These are phyloP conservation scores for Helicoverpa assulta DNA, from an alignment of 2,888 invertebrate genomes.

Conservation along the genomic window DNA sequence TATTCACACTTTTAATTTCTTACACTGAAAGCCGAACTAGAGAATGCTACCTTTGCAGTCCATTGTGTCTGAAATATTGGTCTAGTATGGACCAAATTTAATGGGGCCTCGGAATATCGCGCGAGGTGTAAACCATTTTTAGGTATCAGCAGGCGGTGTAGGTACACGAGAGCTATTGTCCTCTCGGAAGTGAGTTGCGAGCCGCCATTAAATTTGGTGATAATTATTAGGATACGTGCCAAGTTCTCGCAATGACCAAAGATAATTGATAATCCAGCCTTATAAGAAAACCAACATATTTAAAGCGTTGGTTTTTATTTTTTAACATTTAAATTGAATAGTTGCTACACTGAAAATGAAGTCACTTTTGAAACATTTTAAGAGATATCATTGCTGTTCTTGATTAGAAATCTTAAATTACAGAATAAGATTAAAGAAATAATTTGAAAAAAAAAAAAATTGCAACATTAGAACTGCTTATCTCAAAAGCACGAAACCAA, in stretches of 20 bases:
- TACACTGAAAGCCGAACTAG: slow-evolving; percentile 34
- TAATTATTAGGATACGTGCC: not conserved
- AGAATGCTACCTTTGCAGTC: slow-evolving; percentile 49
- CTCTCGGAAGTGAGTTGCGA: too few species aligned
- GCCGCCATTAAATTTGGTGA: too few species aligned
- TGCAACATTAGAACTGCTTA: too few species aligned
- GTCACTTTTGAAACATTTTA: not conserved
- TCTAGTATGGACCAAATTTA: slow-evolving; percentile 10
- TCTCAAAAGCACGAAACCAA: not conserved
- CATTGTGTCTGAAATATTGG: slow-evolving; percentile 19
- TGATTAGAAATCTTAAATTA: too few species aligned
- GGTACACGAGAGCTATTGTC: too few species aligned
- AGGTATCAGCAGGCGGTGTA: too few species aligned
- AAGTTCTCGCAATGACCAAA: not conserved
- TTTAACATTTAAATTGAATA: slow-evolving; percentile 14
- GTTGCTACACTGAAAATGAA: slow-evolving; percentile 34
- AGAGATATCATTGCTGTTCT: not conserved
- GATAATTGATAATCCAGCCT: not conserved
- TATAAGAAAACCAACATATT: slow-evolving; percentile 14
- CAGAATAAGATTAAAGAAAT: too few species aligned
- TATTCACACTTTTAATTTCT: slow-evolving; percentile 19
- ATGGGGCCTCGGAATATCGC: too few species aligned
- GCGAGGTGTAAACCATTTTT: too few species aligned
- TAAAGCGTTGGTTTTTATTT: slow-evolving; percentile 4
- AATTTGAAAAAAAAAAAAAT: too few species aligned